Evolutionary conservation across 2,797 vertebrate genomes (phyloP), one percentile per base, ranked within the genome.

Genomic region (Botia kubotai): DNA sequence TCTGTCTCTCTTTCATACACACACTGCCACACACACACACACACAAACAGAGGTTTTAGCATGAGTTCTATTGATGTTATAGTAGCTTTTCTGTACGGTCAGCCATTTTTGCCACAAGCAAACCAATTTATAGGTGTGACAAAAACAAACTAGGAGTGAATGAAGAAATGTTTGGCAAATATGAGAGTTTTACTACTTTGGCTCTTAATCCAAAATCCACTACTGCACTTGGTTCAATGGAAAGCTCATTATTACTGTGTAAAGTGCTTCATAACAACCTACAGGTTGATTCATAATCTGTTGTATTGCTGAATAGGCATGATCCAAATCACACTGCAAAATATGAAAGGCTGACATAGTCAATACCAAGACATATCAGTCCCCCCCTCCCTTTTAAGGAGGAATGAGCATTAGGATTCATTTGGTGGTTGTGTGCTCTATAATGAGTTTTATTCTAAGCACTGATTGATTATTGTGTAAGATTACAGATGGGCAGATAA

Each of bases 241-340:
- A 14, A 58, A 52, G 69, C 16, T 33, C 36, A 14, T 79, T 82
- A 72, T 79, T 75, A 53, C 12, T 55, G 21, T 65, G 13, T 17
- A 43, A 21, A 58, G 26, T 57, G 26, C 29, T 48, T 72, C 57
- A 72, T 67, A 62, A 63, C 26, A 43, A 58, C 17, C 8, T 33
- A 39, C 48, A 16, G 29, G 60, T 52, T 62, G 23, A 36, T 39
- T 70, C 12, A 19, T 43, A 19, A 58, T 58, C 53, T 39, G 1
- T 65, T 46, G 43, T 46, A 33, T 29, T 65, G 57, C 68, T 14
- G n/a, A 79, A 23, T 57, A 17, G 58, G 57, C 60, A 39, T 33
- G 36, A 67, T 72, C 46, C 43, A 19, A 19, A 72, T 58, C 52
- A 39, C 13, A 36, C 7, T 17, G 10, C 21, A 50, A 33, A 23